A percentile compares a stretch with the other conserved stretches of the same genome.
Conservation (phyloP, 2,888 invertebrate species). For the Chloroclysta siterata region DNA sequence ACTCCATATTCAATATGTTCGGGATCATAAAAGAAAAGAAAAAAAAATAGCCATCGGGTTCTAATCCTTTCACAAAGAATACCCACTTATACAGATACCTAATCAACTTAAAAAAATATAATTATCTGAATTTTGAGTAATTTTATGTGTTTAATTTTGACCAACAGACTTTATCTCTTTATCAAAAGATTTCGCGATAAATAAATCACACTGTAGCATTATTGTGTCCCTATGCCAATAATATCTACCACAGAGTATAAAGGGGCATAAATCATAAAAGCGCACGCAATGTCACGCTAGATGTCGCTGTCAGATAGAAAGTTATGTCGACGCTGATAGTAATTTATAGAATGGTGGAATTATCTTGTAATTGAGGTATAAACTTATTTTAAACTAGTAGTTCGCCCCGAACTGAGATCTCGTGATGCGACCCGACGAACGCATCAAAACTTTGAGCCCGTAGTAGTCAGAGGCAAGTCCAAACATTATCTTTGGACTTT, state of each 20-base stretch:
- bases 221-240: constrained; percentile 17
- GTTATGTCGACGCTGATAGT: constrained; percentile 14
- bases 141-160: neutral
- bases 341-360: constrained; percentile 15
- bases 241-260: constrained; percentile 16
- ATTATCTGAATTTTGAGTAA: too few relatives aligned
- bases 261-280: constrained; percentile 36
- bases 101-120: too few relatives aligned
- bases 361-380: constrained; percentile 6
- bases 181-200: constrained; percentile 22
- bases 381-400: neutral
- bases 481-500: too few relatives aligned
- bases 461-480: too few relatives aligned
- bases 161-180: constrained; percentile 2
- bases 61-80: too few relatives aligned
- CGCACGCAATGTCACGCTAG: constrained; percentile 38
- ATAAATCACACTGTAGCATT: constrained; percentile 22
- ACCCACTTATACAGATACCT: too few relatives aligned
- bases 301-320: constrained; percentile 35
- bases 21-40: too few relatives aligned
- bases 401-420: too few relatives aligned
- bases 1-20: too few relatives aligned
- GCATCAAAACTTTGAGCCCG: too few relatives aligned
- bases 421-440: too few relatives aligned
- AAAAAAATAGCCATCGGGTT: too few relatives aligned